These are phyloP conservation scores for Diaperis boleti DNA, from an alignment of 2,888 invertebrate species.

Conservation along the genomic window DNA sequence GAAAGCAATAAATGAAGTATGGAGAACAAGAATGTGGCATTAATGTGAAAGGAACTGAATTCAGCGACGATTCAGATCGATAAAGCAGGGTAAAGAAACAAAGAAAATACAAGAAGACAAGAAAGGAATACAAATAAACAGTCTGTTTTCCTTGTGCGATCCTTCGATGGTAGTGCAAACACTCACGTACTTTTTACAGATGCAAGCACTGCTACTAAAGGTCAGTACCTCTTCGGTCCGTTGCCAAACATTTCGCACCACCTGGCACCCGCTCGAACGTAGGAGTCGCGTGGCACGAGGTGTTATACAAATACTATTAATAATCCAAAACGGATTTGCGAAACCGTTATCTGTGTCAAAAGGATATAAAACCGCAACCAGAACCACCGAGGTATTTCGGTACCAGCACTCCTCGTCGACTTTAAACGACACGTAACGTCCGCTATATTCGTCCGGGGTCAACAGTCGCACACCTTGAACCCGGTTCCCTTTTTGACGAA, in stretches of 20 bases:
- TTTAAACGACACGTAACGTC: slow-evolving; percentile 21
- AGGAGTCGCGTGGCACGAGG: slow-evolving; percentile 17
- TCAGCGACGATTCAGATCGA: too few relatives aligned
- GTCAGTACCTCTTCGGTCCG: slow-evolving; percentile 1
- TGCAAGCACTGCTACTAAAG: too few relatives aligned
- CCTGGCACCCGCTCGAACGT: slow-evolving; percentile 19
- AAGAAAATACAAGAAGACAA: too few relatives aligned
- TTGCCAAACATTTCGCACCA: slow-evolving; percentile 16
- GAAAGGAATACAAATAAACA: too few relatives aligned
- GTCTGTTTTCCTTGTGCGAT: too few relatives aligned
- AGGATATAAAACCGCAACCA: background rate
- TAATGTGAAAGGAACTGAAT: too few relatives aligned
- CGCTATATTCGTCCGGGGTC: slow-evolving; percentile 28
- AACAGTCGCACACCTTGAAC: slow-evolving; percentile 30
- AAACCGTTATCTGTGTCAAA: slow-evolving; percentile 21
- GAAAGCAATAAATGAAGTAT: too few relatives aligned
- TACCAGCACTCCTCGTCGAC: slow-evolving; percentile 8
- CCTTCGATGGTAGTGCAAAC: too few relatives aligned
- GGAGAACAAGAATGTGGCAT: too few relatives aligned
- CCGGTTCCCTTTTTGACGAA: too few relatives aligned
- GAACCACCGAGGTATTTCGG: slow-evolving; percentile 30
- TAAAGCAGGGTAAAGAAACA: too few relatives aligned
- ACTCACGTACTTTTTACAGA: too few relatives aligned
- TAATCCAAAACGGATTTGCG: slow-evolving; percentile 20
- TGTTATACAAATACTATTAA: slow-evolving; percentile 21